These are phyloP conservation scores for Equus quagga DNA, from an alignment of 2,113 vertebrate species.

Conservation along the genomic window DNA sequence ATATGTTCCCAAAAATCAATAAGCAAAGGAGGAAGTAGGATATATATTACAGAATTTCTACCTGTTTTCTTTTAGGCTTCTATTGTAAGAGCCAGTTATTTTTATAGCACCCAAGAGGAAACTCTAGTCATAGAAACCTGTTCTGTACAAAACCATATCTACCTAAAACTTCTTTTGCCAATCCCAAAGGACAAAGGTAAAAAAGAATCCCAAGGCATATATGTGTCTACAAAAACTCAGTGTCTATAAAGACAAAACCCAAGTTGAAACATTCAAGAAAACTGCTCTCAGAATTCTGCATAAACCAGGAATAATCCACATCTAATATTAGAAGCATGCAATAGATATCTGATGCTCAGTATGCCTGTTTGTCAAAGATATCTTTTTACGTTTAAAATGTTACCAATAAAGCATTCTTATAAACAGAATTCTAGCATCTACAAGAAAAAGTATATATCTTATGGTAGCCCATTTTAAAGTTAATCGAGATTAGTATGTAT, in stretches of 20 bases:
- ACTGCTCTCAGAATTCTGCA: neutral
- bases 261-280: slow-evolving; percentile 22
- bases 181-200: neutral
- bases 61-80: neutral
- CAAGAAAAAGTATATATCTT: neutral
- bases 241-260: slow-evolving; percentile 14
- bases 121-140: neutral
- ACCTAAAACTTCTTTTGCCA: slow-evolving; percentile 20
- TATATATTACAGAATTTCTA: neutral
- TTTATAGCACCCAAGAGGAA: slow-evolving; percentile 42
- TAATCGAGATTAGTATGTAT: neutral
- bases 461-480: neutral
- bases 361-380: neutral
- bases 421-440: neutral
- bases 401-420: neutral
- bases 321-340: neutral
- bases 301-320: neutral
- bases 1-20: slow-evolving; percentile 6
- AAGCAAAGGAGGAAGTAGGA: neutral
- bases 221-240: neutral
- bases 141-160: slow-evolving; percentile 17
- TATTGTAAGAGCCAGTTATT: neutral
- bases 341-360: neutral
- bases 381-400: neutral
- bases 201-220: slow-evolving; percentile 15